Percentiles rank a stretch among this genome's conserved stretches.
phyloP scores from a whole-genome alignment of 1,140 invertebrate species.

The Drosophila ohnishii region DNA sequence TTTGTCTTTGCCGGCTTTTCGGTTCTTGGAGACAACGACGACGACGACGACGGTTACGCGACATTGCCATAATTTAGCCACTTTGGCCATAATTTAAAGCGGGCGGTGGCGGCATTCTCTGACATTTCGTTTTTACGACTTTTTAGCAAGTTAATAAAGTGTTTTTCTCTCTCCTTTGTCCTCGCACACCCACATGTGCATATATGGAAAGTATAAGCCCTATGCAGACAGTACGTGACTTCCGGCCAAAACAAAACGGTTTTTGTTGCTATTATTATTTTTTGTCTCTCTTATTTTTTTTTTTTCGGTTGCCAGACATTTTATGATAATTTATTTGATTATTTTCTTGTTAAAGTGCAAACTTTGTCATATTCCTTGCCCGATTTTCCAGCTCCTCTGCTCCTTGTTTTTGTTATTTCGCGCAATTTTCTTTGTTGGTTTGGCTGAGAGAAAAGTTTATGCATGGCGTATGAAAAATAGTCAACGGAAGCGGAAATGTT shows the following conservation, averaged over 20 bases:
- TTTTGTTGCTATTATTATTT: constrained; percentile 42
- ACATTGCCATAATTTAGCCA: constrained; percentile 78
- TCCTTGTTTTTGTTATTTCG: constrained; percentile 47
- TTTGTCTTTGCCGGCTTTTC: constrained; percentile 62
- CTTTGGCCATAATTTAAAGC: constrained; percentile 78
- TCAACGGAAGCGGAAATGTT: constrained; percentile 78
- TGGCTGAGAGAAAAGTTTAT: constrained; percentile 49
- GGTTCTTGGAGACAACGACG: constrained; percentile 21
- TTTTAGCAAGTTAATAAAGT: constrained; percentile 64
- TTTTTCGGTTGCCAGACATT: constrained; percentile 55
- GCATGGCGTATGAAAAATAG: constrained; percentile 48
- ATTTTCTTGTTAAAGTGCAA: constrained; percentile 81
- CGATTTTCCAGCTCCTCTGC: constrained; percentile 6
- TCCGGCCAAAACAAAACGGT: constrained; percentile 80
- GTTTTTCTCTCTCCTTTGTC: constrained; percentile 35
- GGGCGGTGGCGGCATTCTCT: constrained; percentile 29
- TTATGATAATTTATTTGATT: constrained; percentile 82
- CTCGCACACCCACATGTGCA: constrained; percentile 33
- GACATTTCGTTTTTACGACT: constrained; percentile 56
- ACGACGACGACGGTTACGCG: constrained; percentile 53
- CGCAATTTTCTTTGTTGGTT: constrained; percentile 51
- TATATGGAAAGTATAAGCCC: constrained; percentile 40
- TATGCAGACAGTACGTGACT: constrained; percentile 78
- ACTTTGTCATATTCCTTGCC: constrained; percentile 70
- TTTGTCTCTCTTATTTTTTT: neutral